Evolutionary conservation across 2,113 vertebrate genomes (phyloP), one percentile per base, ranked within the genome.

Genomic region (Ceratotherium simum): DNA sequence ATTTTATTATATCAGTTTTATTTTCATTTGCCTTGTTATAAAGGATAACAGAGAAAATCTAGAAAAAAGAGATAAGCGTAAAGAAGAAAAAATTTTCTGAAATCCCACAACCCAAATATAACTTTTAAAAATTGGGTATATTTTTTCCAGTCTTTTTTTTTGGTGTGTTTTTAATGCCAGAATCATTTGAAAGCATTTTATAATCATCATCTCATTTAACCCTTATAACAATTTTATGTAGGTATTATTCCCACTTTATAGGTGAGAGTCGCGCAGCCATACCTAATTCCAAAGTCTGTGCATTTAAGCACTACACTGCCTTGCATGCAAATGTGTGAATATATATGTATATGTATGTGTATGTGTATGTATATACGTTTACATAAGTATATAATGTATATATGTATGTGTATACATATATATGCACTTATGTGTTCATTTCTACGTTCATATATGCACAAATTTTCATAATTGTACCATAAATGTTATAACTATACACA

Each of bases 151-250:
- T 76, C 75, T 72, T 93, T 75, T 23, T 23, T 48, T 25, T 79
- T 72, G 33, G 33, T 88, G 73, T 70, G 46, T 62, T 72, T 87
- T 75, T 58, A 87, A 84, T 29, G 14, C 13, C 23, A 95, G n/a
- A 80, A 73, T n/a, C 18, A 89, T 79, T 84, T 84, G 54, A 90
- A 72, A 92, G 8, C 36, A 73, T n/a, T 84, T 89, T 95, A 65
- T 90, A 84, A 84, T 83, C 84, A 65, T 70, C 6, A 70, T 51
- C n/a, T 92, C 62, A 95, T 56, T 56, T 92, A 78, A 83, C 6
- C 27, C 36, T 90, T 46, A 12, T 21, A 90, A 82, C 5, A 78
- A 79, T 42, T 79, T 54, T 62, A 13, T 58, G 67, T 5, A 60
- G 73, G 39, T 81, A 80, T 51, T 81, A 46, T 62, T 78, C 7